Conservation (phyloP, 2,888 invertebrate genomes). For the Colostygia pectinataria region DNA sequence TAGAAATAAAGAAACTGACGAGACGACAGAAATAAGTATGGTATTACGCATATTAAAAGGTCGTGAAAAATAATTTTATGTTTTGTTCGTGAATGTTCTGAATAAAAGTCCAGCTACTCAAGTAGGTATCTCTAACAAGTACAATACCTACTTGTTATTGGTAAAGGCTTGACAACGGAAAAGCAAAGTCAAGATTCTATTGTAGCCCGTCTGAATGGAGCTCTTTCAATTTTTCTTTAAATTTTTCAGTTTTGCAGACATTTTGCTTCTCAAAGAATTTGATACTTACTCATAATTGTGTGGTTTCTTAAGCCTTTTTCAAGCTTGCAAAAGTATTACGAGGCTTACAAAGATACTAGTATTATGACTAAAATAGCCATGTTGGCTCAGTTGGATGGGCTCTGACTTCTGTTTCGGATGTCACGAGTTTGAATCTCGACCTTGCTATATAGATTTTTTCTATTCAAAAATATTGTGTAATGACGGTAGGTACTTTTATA, state of each 20-base stretch:
- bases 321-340: background rate
- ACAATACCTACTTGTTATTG: slow-evolving; percentile 6
- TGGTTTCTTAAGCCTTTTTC: slow-evolving; percentile 6
- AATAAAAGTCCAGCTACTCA: background rate
- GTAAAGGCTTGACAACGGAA: slow-evolving; percentile 8
- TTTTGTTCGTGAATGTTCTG: too few relatives aligned
- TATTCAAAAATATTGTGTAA: too few relatives aligned
- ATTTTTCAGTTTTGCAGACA: slow-evolving; percentile 19
- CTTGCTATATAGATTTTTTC: too few relatives aligned
- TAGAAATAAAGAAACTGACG: too few relatives aligned
- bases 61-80: too few relatives aligned
- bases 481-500: too few relatives aligned
- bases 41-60: too few relatives aligned
- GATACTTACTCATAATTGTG: slow-evolving; percentile 5
- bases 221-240: slow-evolving; percentile 11
- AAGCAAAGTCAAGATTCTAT: slow-evolving; percentile 18
- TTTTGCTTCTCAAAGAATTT: slow-evolving; percentile 14
- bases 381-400: too few relatives aligned
- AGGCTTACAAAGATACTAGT: too few relatives aligned
- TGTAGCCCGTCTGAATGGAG: slow-evolving; percentile 13
- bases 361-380: too few relatives aligned
- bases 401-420: too few relatives aligned
- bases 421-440: too few relatives aligned
- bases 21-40: background rate
- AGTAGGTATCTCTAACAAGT: slow-evolving; percentile 5